Evolutionary conservation across 2,888 invertebrate genomes (phyloP).

Genomic region (Sesia bembeciformis): DNA sequence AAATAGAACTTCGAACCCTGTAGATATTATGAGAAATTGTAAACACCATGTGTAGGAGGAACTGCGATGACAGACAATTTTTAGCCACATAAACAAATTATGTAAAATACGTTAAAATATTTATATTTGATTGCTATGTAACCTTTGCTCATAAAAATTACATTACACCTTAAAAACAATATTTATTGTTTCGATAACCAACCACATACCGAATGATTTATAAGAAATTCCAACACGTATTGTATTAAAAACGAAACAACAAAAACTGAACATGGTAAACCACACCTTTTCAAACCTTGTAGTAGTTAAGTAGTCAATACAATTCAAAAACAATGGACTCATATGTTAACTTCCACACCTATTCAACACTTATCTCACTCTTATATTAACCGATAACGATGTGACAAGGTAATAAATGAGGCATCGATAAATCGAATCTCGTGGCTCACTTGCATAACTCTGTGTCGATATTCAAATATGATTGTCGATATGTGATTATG

Average conservation of each 20-base stretch:
- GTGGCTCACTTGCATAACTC: background rate
- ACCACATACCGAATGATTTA: background rate
- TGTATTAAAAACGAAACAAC: background rate
- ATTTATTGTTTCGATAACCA: background rate
- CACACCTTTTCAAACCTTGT: background rate
- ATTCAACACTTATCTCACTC: slow-evolving; percentile 22
- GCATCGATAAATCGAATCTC: slow-evolving; percentile 21
- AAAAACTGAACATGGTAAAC: background rate
- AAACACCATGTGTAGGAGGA: no score
- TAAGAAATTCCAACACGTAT: background rate
- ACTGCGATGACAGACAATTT: no score
- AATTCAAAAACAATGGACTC: slow-evolving; percentile 18
- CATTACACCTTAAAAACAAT: background rate
- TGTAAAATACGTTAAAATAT: no score
- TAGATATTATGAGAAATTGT: no score
- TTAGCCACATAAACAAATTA: no score
- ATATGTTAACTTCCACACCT: slow-evolving; percentile 29
- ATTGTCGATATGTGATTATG: slow-evolving; percentile 1
- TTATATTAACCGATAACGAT: slow-evolving; percentile 24
- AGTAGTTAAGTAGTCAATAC: slow-evolving; percentile 6
- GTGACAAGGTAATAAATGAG: slow-evolving; percentile 26
- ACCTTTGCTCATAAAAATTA: no score
- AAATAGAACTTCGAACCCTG: no score
- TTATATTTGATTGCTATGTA: no score
- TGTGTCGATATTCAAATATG: background rate